These are phyloP conservation scores for Callocephalon fimbriatum DNA, from an alignment of 2,113 vertebrate genomes.

Conservation along the genomic window DNA sequence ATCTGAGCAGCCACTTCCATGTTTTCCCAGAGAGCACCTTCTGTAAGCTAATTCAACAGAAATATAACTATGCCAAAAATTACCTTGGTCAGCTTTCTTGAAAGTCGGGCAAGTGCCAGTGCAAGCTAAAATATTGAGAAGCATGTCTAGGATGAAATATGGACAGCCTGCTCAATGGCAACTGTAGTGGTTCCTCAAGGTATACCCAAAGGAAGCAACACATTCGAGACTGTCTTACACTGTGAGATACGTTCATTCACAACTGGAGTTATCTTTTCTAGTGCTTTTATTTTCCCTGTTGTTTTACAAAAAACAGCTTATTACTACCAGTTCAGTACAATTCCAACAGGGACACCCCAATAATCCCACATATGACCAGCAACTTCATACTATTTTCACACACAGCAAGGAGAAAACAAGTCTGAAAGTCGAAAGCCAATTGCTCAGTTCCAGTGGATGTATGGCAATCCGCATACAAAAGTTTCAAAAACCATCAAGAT, in stretches of 20 bases:
- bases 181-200: neutral
- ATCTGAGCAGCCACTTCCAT: neutral
- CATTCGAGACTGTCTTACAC: rapidly evolving
- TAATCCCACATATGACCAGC: neutral
- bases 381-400: neutral
- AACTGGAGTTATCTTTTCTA: neutral
- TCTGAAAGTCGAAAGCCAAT: neutral
- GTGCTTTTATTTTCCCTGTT: neutral
- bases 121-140: neutral
- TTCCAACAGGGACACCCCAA: neutral
- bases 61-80: neutral
- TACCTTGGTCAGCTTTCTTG: neutral
- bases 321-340: neutral
- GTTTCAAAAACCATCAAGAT: neutral
- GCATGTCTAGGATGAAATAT: neutral
- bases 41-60: neutral
- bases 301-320: neutral
- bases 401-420: neutral
- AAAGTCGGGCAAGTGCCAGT: neutral
- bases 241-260: neutral
- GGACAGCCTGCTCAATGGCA: neutral
- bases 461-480: neutral
- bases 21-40: neutral
- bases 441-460: neutral
- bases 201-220: neutral